Conservation (phyloP, 2,888 invertebrate species). For the Odontothrips loti region DNA sequence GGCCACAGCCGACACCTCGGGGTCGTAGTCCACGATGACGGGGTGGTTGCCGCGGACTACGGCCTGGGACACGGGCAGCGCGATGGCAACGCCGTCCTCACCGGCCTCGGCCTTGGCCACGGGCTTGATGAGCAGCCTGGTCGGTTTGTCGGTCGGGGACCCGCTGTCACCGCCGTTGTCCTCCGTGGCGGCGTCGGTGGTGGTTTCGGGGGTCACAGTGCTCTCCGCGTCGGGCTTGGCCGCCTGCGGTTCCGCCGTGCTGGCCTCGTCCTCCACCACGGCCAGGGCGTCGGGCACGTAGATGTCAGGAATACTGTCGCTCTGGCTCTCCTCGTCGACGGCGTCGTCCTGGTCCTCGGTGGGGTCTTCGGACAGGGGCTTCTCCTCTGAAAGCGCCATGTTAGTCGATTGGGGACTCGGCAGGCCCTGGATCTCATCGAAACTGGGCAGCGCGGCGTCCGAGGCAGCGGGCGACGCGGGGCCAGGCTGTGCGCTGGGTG, state of each 20-base stretch:
- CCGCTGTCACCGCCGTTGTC: neutral
- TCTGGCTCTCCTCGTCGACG: neutral
- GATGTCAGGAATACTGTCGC: conserved; percentile 14
- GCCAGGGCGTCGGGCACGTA: neutral
- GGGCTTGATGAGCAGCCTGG: conserved; percentile 58
- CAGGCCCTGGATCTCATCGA: conserved; percentile 17
- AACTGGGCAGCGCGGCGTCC: neutral
- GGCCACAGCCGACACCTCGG: conserved; percentile 65
- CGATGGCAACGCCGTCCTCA: conserved; percentile 62
- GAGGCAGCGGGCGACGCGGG: neutral
- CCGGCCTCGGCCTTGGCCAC: conserved; percentile 63
- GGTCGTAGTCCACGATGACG: conserved; percentile 62
- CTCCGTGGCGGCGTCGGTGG: neutral
- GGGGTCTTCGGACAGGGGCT: conserved; percentile 27
- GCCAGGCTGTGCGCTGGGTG: neutral
- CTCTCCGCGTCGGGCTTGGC: neutral
- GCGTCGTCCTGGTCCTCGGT: conserved; percentile 35
- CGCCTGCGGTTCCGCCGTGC: neutral
- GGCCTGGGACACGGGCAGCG: conserved; percentile 64
- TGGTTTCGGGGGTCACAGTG: neutral
- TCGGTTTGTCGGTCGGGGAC: conserved; percentile 28
- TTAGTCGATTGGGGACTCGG: neutral
- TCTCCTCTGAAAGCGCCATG: neutral
- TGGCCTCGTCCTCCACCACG: neutral
- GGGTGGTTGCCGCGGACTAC: conserved; percentile 57